phyloP scores from a whole-genome alignment of 2,113 vertebrate genomes.

The Sylvia atricapilla region DNA sequence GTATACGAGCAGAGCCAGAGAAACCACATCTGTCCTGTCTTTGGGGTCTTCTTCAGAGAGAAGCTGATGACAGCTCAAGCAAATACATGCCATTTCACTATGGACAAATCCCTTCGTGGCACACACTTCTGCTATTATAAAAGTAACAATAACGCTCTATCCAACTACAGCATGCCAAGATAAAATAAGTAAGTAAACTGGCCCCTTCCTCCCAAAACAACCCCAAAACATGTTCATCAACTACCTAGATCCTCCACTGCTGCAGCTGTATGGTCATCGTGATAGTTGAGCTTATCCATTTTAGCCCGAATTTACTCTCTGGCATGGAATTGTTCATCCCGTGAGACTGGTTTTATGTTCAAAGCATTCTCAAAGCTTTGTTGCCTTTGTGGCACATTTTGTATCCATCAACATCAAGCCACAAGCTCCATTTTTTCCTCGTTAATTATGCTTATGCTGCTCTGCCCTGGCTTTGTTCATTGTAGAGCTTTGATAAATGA shows the following conservation, averaged over 20 bases:
- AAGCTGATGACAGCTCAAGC: not conserved
- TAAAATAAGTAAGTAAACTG: not conserved
- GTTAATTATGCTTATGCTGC: conserved; percentile 41
- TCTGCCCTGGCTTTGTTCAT: conserved; percentile 50
- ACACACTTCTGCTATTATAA: not conserved
- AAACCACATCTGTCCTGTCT: not conserved
- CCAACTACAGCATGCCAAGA: not conserved
- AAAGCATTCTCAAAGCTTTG: conserved; percentile 60
- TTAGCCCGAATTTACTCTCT: not conserved
- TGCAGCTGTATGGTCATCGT: not conserved
- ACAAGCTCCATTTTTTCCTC: conserved; percentile 48
- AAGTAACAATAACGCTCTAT: not conserved
- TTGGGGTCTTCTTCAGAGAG: not conserved
- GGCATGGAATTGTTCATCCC: not conserved
- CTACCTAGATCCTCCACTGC: not conserved
- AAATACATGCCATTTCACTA: not conserved
- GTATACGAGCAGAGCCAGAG: not conserved
- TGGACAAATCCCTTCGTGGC: not conserved
- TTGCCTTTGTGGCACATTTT: conserved; percentile 60
- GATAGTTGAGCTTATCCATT: not conserved
- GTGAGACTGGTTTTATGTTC: conserved; percentile 50
- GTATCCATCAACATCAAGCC: conserved; percentile 63
- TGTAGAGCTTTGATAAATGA: conserved; percentile 54
- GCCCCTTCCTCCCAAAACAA: not conserved
- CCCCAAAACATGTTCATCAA: not conserved